These are phyloP conservation scores for Aphelinus certus DNA, from an alignment of 1,140 invertebrate species.

Conservation along the genomic window DNA sequence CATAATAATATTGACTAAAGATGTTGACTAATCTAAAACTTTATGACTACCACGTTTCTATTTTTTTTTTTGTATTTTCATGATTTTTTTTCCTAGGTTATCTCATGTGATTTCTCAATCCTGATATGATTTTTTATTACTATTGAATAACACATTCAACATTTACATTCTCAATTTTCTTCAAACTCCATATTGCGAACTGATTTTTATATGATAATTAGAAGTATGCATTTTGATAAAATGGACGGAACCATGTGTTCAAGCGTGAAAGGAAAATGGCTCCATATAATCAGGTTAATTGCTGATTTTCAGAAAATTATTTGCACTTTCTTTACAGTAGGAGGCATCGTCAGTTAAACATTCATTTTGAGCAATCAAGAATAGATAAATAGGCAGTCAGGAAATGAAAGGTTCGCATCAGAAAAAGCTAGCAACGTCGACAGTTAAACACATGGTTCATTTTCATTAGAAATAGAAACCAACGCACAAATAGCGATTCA, in stretches of 20 bases:
- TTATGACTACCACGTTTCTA: too few relatives aligned
- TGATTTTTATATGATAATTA: too few relatives aligned
- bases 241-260: constrained; percentile 30
- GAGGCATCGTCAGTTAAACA: constrained; percentile 39
- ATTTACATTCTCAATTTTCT: too few relatives aligned
- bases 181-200: too few relatives aligned
- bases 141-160: too few relatives aligned
- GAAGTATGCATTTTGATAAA: not conserved
- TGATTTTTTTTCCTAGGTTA: too few relatives aligned
- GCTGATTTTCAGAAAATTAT: constrained; percentile 8
- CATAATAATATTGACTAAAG: too few relatives aligned
- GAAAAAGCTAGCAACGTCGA: constrained; percentile 24
- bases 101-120: too few relatives aligned
- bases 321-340: constrained; percentile 14
- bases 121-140: too few relatives aligned
- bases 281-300: constrained; percentile 21
- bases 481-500: constrained; percentile 32
- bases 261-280: constrained; percentile 32
- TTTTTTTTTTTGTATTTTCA: too few relatives aligned
- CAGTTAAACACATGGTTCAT: constrained; percentile 30
- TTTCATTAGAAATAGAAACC: constrained; percentile 20
- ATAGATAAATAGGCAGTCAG: constrained; percentile 34
- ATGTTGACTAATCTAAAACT: too few relatives aligned
- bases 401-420: constrained; percentile 8
- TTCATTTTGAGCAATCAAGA: constrained; percentile 42